Conservation (phyloP, 1,140 invertebrate species). For the Drosophila murphyi region DNA sequence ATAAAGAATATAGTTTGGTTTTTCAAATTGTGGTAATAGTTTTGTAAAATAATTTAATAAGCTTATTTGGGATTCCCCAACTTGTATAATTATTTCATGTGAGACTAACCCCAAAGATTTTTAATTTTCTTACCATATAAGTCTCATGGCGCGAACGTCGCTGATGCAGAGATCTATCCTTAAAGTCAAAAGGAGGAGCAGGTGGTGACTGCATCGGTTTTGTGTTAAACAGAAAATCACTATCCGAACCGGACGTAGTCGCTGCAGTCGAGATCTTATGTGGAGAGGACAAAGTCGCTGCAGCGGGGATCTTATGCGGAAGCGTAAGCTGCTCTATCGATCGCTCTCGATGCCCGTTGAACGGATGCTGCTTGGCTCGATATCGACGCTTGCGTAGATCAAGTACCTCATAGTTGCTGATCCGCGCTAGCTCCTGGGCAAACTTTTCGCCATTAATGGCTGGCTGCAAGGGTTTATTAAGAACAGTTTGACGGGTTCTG, state of each 20-base stretch:
- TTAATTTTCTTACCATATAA: neutral
- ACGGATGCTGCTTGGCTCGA: conserved; percentile 27
- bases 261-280: neutral
- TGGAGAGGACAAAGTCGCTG: neutral
- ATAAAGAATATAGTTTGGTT: no score
- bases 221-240: neutral
- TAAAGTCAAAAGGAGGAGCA: conserved; percentile 3
- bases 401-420: conserved; percentile 78
- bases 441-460: conserved; percentile 78
- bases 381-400: conserved; percentile 77
- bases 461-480: conserved; percentile 67
- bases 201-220: neutral
- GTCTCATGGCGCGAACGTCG: neutral
- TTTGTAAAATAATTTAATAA: no score
- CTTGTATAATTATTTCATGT: no score
- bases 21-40: no score
- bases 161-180: neutral
- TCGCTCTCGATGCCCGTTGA: conserved; percentile 40
- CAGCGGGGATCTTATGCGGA: conserved; percentile 51
- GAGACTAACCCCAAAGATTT: neutral
- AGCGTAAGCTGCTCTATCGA: conserved; percentile 21
- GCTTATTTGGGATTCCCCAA: no score
- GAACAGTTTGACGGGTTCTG: conserved; percentile 16
- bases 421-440: conserved; percentile 64
- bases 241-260: neutral